phyloP scores from a whole-genome alignment of 2,888 invertebrate genomes.

The Nymphalis c-album region DNA sequence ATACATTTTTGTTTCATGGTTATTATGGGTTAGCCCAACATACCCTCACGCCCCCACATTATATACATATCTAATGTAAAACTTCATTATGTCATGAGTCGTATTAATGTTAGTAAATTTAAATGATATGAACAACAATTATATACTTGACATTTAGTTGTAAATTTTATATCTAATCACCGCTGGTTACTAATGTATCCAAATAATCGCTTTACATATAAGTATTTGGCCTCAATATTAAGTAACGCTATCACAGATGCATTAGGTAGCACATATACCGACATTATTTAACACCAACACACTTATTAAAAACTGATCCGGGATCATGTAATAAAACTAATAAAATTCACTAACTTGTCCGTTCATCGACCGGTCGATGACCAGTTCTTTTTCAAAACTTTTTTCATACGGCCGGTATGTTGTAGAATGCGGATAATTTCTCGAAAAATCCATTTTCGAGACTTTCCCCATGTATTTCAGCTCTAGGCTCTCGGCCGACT shows the following conservation, averaged over 20 bases:
- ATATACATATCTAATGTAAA: too few species aligned
- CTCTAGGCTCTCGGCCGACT: slow-evolving; percentile 47
- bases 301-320: slow-evolving; percentile 1
- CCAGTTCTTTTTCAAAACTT: slow-evolving; percentile 18
- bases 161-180: too few species aligned
- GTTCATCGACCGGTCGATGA: slow-evolving; percentile 12
- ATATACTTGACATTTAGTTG: neutral
- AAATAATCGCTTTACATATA: slow-evolving; percentile 22
- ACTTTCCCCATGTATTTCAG: slow-evolving; percentile 54
- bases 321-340: neutral
- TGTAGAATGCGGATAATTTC: slow-evolving; percentile 64
- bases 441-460: slow-evolving; percentile 66
- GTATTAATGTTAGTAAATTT: too few species aligned
- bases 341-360: slow-evolving; percentile 29
- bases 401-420: slow-evolving; percentile 58
- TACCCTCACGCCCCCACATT: too few species aligned
- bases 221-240: slow-evolving; percentile 32
- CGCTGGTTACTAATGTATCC: neutral
- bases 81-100: too few species aligned
- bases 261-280: slow-evolving; percentile 1
- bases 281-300: neutral
- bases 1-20: too few species aligned
- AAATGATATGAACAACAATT: neutral
- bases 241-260: slow-evolving; percentile 30
- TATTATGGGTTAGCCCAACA: too few species aligned